Conservation (phyloP, 2,888 invertebrate species). For the Glaucopsyche alexis region DNA sequence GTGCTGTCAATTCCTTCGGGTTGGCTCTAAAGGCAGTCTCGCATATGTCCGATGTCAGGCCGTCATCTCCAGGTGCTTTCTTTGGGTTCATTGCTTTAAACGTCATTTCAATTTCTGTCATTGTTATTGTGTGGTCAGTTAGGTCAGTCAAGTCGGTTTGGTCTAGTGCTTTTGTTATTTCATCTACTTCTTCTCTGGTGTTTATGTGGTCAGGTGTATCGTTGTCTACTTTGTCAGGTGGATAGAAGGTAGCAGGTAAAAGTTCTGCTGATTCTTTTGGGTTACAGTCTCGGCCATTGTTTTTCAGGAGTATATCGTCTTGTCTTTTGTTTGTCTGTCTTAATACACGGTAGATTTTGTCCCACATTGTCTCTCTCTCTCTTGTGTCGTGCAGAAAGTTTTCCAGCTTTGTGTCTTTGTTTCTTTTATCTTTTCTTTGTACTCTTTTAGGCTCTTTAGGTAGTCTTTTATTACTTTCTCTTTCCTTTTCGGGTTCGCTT, state of each 20-base stretch:
- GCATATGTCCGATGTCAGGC: too few relatives aligned
- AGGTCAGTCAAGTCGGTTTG: not conserved
- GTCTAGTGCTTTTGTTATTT: too few relatives aligned
- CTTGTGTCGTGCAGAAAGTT: conserved; percentile 33
- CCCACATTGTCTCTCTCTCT: conserved; percentile 35
- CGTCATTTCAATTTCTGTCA: not conserved
- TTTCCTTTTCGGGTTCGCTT: conserved; percentile 20
- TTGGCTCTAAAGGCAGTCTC: too few relatives aligned
- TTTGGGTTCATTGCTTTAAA: too few relatives aligned
- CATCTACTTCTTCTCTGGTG: too few relatives aligned
- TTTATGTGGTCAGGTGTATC: conserved; percentile 31
- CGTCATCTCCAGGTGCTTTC: too few relatives aligned
- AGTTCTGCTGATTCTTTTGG: conserved; percentile 32
- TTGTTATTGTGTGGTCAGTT: not conserved
- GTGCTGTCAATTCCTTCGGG: too few relatives aligned
- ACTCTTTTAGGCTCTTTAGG: conserved; percentile 4
- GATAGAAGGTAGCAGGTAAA: conserved; percentile 35
- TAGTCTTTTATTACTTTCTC: conserved; percentile 26
- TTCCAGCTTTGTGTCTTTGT: conserved; percentile 34
- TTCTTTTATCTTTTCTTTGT: too few relatives aligned
- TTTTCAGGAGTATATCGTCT: conserved; percentile 27
- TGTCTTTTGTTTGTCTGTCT: conserved; percentile 17
- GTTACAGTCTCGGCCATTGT: not conserved
- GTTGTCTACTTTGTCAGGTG: conserved; percentile 6
- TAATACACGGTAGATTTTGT: conserved; percentile 34